A percentile compares a stretch with the other conserved stretches of the same genome.
Conservation (phyloP, 2,888 invertebrate genomes). For the Serripes groenlandicus region DNA sequence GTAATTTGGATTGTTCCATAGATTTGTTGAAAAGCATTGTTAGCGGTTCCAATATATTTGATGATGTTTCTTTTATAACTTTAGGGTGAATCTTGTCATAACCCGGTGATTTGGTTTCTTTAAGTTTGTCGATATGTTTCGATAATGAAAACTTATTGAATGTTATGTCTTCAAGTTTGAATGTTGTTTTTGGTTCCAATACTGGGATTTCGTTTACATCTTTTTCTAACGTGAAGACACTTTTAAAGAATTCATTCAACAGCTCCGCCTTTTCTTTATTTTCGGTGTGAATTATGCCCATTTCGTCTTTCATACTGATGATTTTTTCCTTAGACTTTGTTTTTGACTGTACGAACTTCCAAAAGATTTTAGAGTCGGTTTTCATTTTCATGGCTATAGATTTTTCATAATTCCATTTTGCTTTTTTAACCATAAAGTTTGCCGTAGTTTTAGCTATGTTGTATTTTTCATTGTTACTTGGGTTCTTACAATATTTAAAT, state of each 20-base stretch:
- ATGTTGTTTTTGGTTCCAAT: too few relatives aligned
- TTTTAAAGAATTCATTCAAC: neutral
- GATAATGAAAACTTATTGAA: too few relatives aligned
- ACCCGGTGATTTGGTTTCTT: too few relatives aligned
- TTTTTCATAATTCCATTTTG: constrained; percentile 6
- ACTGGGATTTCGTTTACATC: too few relatives aligned
- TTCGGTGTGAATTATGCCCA: neutral
- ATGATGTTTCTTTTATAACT: too few relatives aligned
- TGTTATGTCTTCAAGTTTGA: too few relatives aligned
- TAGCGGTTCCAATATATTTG: too few relatives aligned
- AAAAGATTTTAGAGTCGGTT: neutral
- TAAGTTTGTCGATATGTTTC: too few relatives aligned
- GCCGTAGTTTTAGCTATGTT: neutral
- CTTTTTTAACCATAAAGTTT: neutral
- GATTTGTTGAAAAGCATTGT: too few relatives aligned
- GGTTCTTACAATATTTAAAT: constrained; percentile 4
- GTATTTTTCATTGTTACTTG: neutral
- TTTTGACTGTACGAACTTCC: constrained; percentile 2
- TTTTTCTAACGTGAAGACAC: constrained; percentile 8
- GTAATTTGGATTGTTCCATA: too few relatives aligned
- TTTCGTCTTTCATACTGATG: neutral
- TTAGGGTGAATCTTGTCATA: too few relatives aligned
- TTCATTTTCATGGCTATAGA: neutral
- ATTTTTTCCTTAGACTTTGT: constrained; percentile 4
- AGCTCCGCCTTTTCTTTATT: neutral